Base-by-base conservation (phyloP, 2,888 invertebrate genomes). In the Hydrotaea cyrtoneurina region DNA sequence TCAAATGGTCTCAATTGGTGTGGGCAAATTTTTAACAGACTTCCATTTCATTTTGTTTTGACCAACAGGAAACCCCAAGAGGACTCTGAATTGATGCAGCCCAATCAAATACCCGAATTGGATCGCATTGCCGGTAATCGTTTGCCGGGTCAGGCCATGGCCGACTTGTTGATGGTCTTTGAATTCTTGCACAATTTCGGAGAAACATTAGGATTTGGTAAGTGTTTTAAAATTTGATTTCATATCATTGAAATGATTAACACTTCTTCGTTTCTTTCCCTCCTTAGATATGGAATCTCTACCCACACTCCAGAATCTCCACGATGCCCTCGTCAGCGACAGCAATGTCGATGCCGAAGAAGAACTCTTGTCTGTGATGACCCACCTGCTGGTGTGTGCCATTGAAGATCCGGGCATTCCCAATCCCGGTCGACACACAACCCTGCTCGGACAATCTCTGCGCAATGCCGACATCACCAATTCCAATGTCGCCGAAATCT, bases 131-230 rank as follows among this genome's bases (percentile, higher is more conserved):
- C 96, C 0, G 97, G 97, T 0, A 93, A 97, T 78, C 95, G 95
- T 89, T 93, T 99, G 74, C 94, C 96, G 0, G 98, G 98, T 0
- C 95, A 96, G 90, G 98, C 98, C 0, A 97, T 98, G 93, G 96
- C 97, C 0, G 97, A 99, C 92, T 94, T 97, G 59, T 93, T 99
- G 23, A 98, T 99, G 96, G 96, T 98, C n/a, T 96, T 97, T 90
- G 99, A 99, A 93, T 99, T 99, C 92, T 94, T 99, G 87, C 97
- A 98, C 89, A 99, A 98, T 93, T 99, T 99, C 91, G 98, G 97
- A 73, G 97, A 97, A 92, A 97, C 98, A 0, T 94, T 99, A 0
- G 98, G 98, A 77, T 98, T 99, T 89, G 97, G 97, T 97, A 90
- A 94, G 95, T 91, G 50, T n/a, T 5, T 3, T 8, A 36, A 36